Evolutionary conservation across 2,113 vertebrate species (phyloP), one percentile per base, ranked within the genome.

Genomic region (Phyllopteryx taeniolatus): DNA sequence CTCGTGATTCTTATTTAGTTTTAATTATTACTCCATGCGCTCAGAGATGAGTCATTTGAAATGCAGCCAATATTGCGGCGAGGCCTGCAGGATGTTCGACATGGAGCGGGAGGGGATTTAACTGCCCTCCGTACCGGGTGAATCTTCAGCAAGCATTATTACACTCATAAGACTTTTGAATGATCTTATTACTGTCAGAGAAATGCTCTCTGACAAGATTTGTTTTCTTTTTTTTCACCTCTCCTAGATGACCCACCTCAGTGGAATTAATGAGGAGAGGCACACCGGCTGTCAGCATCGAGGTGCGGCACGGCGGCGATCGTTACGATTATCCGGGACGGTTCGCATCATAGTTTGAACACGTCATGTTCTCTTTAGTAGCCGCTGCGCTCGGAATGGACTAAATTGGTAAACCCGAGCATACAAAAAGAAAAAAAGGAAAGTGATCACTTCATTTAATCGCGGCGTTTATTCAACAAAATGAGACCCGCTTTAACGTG

Each of bases 201-300:
- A 67, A 44, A 68, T 2, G 76, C 46, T 71, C 35, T 5, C 78
- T 73, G 67, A 46, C 39, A 33, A 64, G n/a, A 2, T 20, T 39
- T 49, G 70, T 61, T 12, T 49, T 20, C 75, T 72, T 74, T 63
- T 31, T 72, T 68, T 72, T 70, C 13, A 17, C 47, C 19, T 19
- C 10, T 54, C 42, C 11, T 44, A 61, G 63, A 77, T 87, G 83
- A 85, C 83, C 75, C 72, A 84, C 82, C 84, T 75, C 67, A 69
- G 75, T 51, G 61, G 79, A 88, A 83, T 90, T 82, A 85, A 88
- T 87, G 83, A 89, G 80, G 71, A 75, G 47, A 78, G 71, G 72
- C 70, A 33, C 54, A 57, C 70, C 67, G 76, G 82, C 87, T 81
- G 81, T 83, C 82, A 69, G 71, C 72, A 69, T 80, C 75, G 51